These are phyloP conservation scores for Rhorus exstirpatorius DNA, from an alignment of 2,888 invertebrate species.

Conservation along the genomic window DNA sequence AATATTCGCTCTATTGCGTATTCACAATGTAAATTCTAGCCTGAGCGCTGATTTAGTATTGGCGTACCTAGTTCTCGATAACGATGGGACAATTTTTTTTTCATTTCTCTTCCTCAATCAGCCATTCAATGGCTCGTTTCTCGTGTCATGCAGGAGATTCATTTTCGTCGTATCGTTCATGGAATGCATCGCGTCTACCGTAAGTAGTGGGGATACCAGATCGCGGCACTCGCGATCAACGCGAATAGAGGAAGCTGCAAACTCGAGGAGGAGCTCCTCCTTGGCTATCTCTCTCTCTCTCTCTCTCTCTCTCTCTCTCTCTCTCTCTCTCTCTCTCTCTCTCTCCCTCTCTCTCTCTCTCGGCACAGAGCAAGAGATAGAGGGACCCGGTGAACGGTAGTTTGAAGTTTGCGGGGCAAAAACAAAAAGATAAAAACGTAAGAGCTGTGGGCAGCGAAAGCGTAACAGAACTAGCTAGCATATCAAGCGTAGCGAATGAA, in stretches of 20 bases:
- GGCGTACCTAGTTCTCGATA: conserved; percentile 28
- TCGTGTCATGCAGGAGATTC: conserved; percentile 38
- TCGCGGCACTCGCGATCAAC: conserved; percentile 50
- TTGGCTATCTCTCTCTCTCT: conserved; percentile 11
- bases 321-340: conserved; percentile 12
- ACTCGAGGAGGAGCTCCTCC: conserved; percentile 48
- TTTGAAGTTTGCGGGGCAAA: conserved; percentile 63
- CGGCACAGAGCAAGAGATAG: conserved; percentile 36
- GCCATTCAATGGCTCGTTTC: conserved; percentile 32
- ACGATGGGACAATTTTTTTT: conserved; percentile 53
- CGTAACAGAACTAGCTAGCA: conserved; percentile 52
- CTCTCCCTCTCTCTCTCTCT: no score
- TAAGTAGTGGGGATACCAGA: conserved; percentile 36
- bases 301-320: conserved; percentile 2
- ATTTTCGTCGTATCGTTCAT: conserved; percentile 41
- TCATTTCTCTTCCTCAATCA: background rate
- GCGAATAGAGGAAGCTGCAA: conserved; percentile 63
- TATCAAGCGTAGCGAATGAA: conserved; percentile 52
- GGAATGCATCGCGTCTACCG: conserved; percentile 28
- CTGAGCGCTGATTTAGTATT: conserved; percentile 25
- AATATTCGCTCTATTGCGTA: conserved; percentile 37
- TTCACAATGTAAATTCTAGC: conserved; percentile 41
- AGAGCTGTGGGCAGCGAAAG: conserved; percentile 32
- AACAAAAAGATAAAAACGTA: conserved; percentile 57
- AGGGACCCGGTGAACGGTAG: conserved; percentile 66